Evolutionary conservation across 2,113 vertebrate species (phyloP).

Genomic region (Ictalurus punctatus): DNA sequence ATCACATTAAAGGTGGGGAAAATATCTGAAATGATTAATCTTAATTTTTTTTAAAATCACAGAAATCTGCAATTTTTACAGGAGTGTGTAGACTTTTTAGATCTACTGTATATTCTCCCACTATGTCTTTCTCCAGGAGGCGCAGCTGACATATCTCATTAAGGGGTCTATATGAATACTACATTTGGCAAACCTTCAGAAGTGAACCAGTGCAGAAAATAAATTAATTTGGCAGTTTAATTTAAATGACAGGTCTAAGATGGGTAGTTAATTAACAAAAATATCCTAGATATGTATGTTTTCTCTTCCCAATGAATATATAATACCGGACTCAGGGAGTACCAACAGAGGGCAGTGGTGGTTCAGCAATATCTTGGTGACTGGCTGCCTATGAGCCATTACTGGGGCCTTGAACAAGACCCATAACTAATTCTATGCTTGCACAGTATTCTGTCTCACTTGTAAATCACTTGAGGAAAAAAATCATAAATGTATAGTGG

Average conservation of each 20-base stretch:
- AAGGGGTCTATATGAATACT: not conserved
- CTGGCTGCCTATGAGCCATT: not conserved
- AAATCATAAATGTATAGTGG: not conserved
- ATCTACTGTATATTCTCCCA: not conserved
- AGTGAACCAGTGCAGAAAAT: not conserved
- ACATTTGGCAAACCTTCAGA: not conserved
- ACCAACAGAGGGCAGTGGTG: conserved; percentile 12
- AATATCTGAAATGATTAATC: not conserved
- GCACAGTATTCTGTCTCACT: not conserved
- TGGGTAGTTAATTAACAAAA: not conserved
- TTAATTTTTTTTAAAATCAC: not conserved
- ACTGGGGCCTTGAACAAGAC: not conserved
- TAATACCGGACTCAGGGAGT: not conserved
- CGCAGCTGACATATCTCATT: not conserved
- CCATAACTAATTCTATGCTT: not conserved
- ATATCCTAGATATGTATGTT: not conserved
- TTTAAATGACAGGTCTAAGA: not conserved
- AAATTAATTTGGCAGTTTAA: not conserved
- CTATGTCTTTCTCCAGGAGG: not conserved
- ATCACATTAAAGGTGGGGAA: not conserved
- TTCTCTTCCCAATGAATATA: not conserved
- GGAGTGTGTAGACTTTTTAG: not conserved
- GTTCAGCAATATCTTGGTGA: not conserved
- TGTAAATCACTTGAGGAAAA: not conserved
- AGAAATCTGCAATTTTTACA: not conserved